A percentile compares a stretch with the other conserved stretches of the same genome.
phyloP scores from a whole-genome alignment of 2,888 invertebrate species.

The Leucania comma region DNA sequence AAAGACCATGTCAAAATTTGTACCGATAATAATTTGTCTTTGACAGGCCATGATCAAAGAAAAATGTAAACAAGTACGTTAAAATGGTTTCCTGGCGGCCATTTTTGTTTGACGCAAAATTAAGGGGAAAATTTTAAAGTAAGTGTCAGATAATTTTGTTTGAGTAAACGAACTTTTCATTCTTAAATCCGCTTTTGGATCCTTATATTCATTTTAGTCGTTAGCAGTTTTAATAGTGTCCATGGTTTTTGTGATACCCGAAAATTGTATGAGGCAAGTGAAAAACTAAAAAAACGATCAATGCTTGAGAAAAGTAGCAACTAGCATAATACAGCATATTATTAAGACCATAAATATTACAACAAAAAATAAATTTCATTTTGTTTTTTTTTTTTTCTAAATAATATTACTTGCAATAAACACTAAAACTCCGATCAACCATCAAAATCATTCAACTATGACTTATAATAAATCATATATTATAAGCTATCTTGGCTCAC shows the following conservation, averaged over 20 bases:
- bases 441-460: no score
- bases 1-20: conserved; percentile 47
- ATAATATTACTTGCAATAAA: no score
- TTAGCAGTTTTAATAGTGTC: not conserved
- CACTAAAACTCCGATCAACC: no score
- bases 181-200: not conserved
- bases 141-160: conserved; percentile 13
- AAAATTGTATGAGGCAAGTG: not conserved
- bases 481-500: no score
- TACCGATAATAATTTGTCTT: conserved; percentile 46
- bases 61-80: conserved; percentile 37
- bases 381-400: no score
- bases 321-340: no score
- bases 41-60: conserved; percentile 57
- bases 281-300: not conserved
- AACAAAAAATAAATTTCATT: no score
- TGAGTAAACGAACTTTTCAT: not conserved
- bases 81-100: conserved; percentile 22
- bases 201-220: not conserved
- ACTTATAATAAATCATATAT: no score
- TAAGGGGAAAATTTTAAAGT: not conserved
- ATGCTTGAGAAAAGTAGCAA: no score
- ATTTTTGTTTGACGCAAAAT: conserved; percentile 21
- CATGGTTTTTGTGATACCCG: not conserved
- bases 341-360: no score